Conservation (phyloP, 2,888 invertebrate genomes). For the Entomobrya multifasciata region DNA sequence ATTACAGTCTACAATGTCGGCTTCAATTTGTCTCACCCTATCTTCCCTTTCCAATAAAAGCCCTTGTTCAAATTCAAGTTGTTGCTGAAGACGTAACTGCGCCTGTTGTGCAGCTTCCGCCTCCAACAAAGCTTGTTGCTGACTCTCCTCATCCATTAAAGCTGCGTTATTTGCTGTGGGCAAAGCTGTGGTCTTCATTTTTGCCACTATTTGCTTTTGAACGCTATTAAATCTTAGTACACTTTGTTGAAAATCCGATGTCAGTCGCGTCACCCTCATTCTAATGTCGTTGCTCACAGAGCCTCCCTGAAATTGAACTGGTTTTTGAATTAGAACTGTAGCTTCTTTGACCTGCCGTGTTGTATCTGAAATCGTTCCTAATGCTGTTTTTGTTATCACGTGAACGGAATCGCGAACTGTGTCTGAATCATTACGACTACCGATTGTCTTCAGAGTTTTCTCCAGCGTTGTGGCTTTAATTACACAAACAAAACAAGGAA, state of each 20-base stretch:
- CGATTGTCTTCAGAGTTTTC: conserved; percentile 88
- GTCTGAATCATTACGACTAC: conserved; percentile 88
- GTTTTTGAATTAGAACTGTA: conserved; percentile 86
- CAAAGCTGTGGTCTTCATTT: conserved; percentile 77
- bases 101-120: conserved; percentile 81
- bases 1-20: conserved; percentile 90
- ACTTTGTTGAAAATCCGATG: conserved; percentile 90
- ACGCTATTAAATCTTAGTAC: conserved; percentile 88
- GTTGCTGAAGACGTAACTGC: conserved; percentile 82
- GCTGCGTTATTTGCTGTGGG: conserved; percentile 63
- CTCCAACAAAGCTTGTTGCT: conserved; percentile 80
- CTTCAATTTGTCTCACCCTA: conserved; percentile 90
- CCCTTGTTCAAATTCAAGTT: conserved; percentile 89
- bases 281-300: conserved; percentile 81
- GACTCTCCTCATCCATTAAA: conserved; percentile 80
- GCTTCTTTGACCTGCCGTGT: conserved; percentile 88
- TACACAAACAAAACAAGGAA: too few relatives aligned
- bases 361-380: conserved; percentile 88
- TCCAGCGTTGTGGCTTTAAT: conserved; percentile 83
- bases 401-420: conserved; percentile 85
- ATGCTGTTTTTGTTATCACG: conserved; percentile 88
- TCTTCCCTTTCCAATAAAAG: conserved; percentile 90
- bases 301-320: conserved; percentile 87
- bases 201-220: conserved; percentile 86
- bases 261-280: conserved; percentile 91